Base-by-base conservation (phyloP, 2,113 vertebrate genomes). In the Scomber japonicus region DNA sequence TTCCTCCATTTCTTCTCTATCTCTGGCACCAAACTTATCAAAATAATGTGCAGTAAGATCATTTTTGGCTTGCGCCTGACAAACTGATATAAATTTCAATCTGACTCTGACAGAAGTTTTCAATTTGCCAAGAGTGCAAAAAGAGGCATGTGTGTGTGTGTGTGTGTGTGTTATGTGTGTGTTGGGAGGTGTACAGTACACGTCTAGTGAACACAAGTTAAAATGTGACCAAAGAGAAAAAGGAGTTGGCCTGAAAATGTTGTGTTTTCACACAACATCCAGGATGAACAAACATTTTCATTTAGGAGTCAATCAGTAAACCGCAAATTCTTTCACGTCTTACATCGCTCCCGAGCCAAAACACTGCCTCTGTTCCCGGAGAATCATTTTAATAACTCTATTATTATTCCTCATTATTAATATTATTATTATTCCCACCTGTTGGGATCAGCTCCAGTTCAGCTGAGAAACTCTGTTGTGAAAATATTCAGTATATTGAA, bases 41-140 rank as follows among this genome's bases (percentile, higher is more conserved):
- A 93, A 94, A 92, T 94, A 95, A 94, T 92, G 91, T 92, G 92
- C 90, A 94, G 85, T 91, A 92, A 93, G 93, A 95, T 95, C 91
- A 83, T 93, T 94, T 94, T 94, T 93, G 94, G 92, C 91, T 86
- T 88, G 84, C 71, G 87, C 87, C 90, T 86, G 88, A 94, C 92
- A 94, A 94, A 94, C 93, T 93, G 94, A 95, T 95, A 94, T 94
- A 95, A 95, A 95, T 95, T 94, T 95, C 93, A 93, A 93, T 95
- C 93, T 91, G 89, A 92, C 88, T 93, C 90, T 59, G 84, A 94
- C 89, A 94, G 93, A 95, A 94, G 91, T 94, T 95, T 94, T 94
- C 90, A 91, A 94, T 95, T 94, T 94, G 91, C 91, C 93, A 93
- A 86, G 92, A 92, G 88, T 91, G 93, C 93, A 94, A 83, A 93